Evolutionary conservation across 2,888 invertebrate genomes (phyloP).

Genomic region (Agrilus mali): DNA sequence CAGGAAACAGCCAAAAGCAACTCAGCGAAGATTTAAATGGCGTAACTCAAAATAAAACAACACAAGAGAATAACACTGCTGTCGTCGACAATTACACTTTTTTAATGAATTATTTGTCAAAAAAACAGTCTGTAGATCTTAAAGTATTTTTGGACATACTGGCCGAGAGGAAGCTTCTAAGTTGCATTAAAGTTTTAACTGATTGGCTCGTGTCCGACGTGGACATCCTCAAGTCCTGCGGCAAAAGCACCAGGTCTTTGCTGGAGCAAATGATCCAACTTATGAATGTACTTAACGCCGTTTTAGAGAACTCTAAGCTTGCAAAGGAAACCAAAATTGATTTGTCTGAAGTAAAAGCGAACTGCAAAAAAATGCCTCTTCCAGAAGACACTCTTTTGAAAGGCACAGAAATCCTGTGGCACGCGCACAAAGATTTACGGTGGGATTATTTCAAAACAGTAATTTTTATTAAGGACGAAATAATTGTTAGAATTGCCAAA

Average conservation of each 20-base stretch:
- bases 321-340: conserved; percentile 27
- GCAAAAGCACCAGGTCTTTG: conserved; percentile 64
- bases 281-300: conserved; percentile 66
- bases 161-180: conserved; percentile 45
- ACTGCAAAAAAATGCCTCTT: conserved; percentile 51
- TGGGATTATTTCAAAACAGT: conserved; percentile 51
- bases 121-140: conserved; percentile 32
- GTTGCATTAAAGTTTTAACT: conserved; percentile 62
- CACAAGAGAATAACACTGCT: conserved; percentile 5
- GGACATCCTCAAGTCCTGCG: conserved; percentile 65
- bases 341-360: conserved; percentile 33
- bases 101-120: conserved; percentile 5
- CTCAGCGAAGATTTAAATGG: too few relatives aligned
- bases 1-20: background rate
- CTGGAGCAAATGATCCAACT: conserved; percentile 69
- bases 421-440: conserved; percentile 54
- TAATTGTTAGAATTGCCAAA: conserved; percentile 60
- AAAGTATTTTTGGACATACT: conserved; percentile 45
- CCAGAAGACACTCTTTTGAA: conserved; percentile 65
- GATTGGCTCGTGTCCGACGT: conserved; percentile 77
- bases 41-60: conserved; percentile 5
- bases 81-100: conserved; percentile 9
- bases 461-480: conserved; percentile 52
- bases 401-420: conserved; percentile 54
- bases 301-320: conserved; percentile 41